Base-by-base conservation (phyloP, 35 echinoderm and acorn worm species). In the Amphiura filiformis region DNA sequence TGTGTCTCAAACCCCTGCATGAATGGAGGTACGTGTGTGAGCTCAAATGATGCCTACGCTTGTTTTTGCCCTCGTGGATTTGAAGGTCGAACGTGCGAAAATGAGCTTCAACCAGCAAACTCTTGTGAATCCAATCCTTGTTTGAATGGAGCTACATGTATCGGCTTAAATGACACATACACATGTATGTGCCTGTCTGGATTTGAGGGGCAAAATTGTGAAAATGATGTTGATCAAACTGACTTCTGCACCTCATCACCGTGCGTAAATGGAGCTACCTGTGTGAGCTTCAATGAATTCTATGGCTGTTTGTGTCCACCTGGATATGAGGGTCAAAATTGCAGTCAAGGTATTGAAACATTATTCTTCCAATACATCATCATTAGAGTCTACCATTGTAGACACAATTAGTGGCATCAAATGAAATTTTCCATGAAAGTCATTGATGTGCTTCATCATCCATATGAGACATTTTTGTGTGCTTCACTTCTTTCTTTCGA, bases 121-220 rank as follows among this genome's bases (percentile, higher is more conserved):
- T 47, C 34, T n/a, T 92, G 90, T 56, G 61, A 47, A 18, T 79
- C 84, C 15, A 76, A 34, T 4, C 84, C 90, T n/a, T 92, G 93
- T 36, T 79, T 87, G 84, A 95, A 92, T 87, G 90, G 90, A 39
- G 90, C 84, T 26, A 64, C 52, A 13, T 92, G 90, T 49, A 87
- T 52, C 18, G 77, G 87, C 36, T 35, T 80, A 23, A 70, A 82
- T 36, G 79, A 76, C 26, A 87, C 84, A 0, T 92, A 81, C 26
- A 47, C n/a, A 2, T 92, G 90, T 56, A 82, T 41, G 20, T 92
- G 90, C 34, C 44, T 77, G 26, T 22, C 36, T 70, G 84, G 84
- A 12, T 87, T 80, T 34, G 77, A 4, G n/a, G 90, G 90, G 13
- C 39, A 36, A 23, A 76, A 70, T 76, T 90, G 88, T 78, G 37